Evolutionary conservation across 2,113 vertebrate genomes (phyloP).

Genomic region (Albula glossodonta): DNA sequence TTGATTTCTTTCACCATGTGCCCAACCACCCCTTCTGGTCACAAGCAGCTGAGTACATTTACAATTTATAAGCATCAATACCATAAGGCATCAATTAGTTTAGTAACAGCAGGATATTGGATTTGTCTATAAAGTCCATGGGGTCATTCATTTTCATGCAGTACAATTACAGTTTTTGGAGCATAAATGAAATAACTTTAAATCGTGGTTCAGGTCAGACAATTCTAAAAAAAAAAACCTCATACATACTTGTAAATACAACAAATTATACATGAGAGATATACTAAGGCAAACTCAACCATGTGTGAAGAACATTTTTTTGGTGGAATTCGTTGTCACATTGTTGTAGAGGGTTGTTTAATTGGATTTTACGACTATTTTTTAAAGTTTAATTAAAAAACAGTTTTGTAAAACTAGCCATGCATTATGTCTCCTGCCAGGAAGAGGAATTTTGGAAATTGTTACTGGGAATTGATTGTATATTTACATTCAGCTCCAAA

Average conservation of each 20-base stretch:
- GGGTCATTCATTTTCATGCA: not conserved
- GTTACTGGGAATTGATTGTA: slow-evolving; percentile 1
- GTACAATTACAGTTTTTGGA: not conserved
- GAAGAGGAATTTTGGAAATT: not conserved
- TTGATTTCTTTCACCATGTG: not conserved
- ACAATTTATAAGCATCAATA: too few relatives aligned
- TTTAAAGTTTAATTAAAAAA: not conserved
- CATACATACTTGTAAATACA: not conserved
- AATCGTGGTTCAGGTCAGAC: not conserved
- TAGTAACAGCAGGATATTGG: not conserved
- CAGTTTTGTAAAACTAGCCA: not conserved
- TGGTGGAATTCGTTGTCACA: not conserved
- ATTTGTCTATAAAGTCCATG: not conserved
- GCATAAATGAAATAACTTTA: not conserved
- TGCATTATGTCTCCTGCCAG: not conserved
- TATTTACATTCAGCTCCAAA: not conserved
- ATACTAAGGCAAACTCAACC: not conserved
- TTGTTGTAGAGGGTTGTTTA: too few relatives aligned
- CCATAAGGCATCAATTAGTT: not conserved
- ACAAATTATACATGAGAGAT: not conserved
- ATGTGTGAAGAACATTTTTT: not conserved
- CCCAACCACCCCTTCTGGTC: not conserved
- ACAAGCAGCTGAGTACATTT: not conserved
- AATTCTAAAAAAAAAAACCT: not conserved
- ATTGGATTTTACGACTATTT: too few relatives aligned